These are phyloP conservation scores for Zapornia atra DNA, from an alignment of 2,113 vertebrate genomes.

Conservation along the genomic window DNA sequence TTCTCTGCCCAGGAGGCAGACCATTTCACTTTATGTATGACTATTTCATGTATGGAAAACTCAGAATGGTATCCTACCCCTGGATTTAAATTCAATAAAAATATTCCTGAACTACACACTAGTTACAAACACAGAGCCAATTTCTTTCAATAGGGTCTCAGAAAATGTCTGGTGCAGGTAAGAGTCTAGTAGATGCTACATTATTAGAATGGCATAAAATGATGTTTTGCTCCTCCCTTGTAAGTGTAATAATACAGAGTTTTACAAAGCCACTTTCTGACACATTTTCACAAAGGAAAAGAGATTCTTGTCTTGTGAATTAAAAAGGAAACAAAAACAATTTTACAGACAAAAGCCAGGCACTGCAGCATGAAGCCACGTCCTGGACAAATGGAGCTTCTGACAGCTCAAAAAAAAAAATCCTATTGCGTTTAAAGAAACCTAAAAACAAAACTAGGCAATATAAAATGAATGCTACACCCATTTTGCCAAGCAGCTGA, in stretches of 20 bases:
- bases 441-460: background rate
- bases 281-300: background rate
- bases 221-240: background rate
- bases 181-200: background rate
- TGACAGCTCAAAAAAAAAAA: background rate
- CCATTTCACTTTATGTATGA: background rate
- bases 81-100: background rate
- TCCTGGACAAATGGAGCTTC: background rate
- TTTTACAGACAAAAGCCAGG: background rate
- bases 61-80: background rate
- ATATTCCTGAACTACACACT: background rate
- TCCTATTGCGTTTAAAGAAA: background rate
- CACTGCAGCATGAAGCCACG: background rate
- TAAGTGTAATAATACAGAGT: background rate
- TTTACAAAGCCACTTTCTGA: background rate
- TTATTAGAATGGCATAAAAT: background rate
- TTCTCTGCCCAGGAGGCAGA: constrained; percentile 21
- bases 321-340: background rate
- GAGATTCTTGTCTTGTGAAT: background rate
- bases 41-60: background rate
- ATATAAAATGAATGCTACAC: background rate
- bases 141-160: background rate
- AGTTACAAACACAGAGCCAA: background rate
- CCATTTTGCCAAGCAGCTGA: background rate
- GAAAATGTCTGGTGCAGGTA: background rate